phyloP scores from a whole-genome alignment of 2,113 vertebrate species.

The Catharus minimus region DNA sequence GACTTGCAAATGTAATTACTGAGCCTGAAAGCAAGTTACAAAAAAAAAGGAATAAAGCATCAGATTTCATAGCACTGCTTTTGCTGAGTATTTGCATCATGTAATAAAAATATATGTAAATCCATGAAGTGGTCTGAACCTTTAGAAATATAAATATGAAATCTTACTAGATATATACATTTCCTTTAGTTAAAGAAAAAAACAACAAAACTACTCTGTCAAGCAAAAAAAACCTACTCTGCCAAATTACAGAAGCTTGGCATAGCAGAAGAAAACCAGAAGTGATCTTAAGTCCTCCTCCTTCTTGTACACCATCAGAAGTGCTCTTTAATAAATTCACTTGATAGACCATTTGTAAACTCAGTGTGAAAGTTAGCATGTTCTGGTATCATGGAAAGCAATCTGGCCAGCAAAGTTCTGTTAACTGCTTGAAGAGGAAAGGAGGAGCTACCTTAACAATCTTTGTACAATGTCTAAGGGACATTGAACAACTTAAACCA shows the following conservation, averaged over 20 bases:
- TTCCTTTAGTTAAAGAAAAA: background rate
- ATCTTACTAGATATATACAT: background rate
- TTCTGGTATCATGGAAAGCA: background rate
- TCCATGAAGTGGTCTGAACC: background rate
- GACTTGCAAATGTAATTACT: constrained; percentile 58
- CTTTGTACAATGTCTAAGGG: background rate
- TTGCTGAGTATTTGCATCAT: background rate
- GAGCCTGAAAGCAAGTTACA: background rate
- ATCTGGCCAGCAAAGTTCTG: background rate
- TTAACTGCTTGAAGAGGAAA: background rate
- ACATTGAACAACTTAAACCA: background rate
- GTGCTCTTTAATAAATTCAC: background rate
- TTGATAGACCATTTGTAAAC: background rate
- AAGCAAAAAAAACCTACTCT: background rate
- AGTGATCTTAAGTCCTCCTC: background rate
- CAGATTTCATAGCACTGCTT: background rate
- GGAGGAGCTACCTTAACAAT: background rate
- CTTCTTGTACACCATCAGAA: background rate
- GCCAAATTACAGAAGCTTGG: background rate
- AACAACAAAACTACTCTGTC: background rate
- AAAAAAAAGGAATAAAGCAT: background rate
- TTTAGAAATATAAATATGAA: background rate
- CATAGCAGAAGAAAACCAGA: background rate
- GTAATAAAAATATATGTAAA: background rate
- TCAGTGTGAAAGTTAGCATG: background rate